These are phyloP conservation scores for Scomber scombrus DNA, from an alignment of 2,113 vertebrate species.

Conservation along the genomic window DNA sequence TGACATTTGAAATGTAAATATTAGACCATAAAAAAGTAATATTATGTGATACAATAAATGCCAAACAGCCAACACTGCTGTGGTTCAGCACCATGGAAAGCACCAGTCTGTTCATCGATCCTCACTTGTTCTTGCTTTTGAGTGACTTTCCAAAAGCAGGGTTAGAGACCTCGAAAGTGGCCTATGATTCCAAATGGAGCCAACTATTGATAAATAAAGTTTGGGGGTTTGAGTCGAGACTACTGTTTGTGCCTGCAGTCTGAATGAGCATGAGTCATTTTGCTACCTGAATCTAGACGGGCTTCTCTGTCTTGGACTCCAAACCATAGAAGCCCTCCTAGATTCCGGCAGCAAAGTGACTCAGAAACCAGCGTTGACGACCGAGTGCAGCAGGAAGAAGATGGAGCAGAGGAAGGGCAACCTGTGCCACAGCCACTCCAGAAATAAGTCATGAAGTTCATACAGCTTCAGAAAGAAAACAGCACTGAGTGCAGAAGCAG, in stretches of 20 bases:
- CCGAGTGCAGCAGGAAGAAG: background rate
- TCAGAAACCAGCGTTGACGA: background rate
- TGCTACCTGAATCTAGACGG: constrained; percentile 58
- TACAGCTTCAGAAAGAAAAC: background rate
- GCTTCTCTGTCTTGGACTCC: constrained; percentile 42
- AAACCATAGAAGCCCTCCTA: constrained; percentile 38
- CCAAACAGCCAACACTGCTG: background rate
- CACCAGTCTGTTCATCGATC: background rate
- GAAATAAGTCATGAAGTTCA: background rate
- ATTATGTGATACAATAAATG: background rate
- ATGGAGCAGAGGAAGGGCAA: background rate
- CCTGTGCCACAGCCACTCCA: too few relatives aligned
- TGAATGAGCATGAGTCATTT: constrained; percentile 23
- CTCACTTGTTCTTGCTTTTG: background rate
- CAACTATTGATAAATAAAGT: background rate
- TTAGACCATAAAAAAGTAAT: background rate
- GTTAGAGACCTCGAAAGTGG: background rate
- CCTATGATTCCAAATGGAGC: too few relatives aligned
- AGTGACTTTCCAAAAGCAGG: background rate
- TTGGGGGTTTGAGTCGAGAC: background rate
- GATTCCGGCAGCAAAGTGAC: constrained; percentile 42
- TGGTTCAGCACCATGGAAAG: constrained; percentile 49
- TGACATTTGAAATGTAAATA: background rate
- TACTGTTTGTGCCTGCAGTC: background rate
- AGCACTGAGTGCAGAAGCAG: background rate